Percentiles rank a stretch among this genome's conserved stretches.
Conservation (phyloP, 2,888 invertebrate genomes). For the Odontocerum albicorne region DNA sequence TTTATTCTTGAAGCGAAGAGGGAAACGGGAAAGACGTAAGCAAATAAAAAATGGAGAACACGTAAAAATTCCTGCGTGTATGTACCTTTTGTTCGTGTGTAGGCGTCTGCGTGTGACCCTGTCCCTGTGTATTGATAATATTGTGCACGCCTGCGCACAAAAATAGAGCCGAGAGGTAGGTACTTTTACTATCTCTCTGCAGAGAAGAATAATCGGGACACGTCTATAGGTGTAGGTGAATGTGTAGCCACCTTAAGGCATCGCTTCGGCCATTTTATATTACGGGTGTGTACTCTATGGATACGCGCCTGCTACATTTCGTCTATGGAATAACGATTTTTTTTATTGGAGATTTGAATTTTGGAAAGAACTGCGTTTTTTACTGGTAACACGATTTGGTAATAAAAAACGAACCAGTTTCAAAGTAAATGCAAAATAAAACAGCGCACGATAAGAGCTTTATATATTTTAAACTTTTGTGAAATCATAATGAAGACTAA, state of each 20-base stretch:
- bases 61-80: slow-evolving; percentile 17
- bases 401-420: too few relatives aligned
- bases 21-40: background rate
- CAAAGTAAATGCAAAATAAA: too few relatives aligned
- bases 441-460: too few relatives aligned
- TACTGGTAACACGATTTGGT: too few relatives aligned
- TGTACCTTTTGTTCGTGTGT: slow-evolving; percentile 24
- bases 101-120: slow-evolving; percentile 31
- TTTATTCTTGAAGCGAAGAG: background rate
- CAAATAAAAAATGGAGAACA: background rate
- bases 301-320: too few relatives aligned
- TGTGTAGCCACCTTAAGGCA: background rate
- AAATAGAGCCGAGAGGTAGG: slow-evolving; percentile 5
- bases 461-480: too few relatives aligned
- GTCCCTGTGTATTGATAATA: slow-evolving; percentile 33
- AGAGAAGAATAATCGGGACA: slow-evolving; percentile 22
- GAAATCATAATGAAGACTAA: too few relatives aligned
- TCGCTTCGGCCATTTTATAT: too few relatives aligned
- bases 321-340: too few relatives aligned
- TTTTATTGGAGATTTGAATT: too few relatives aligned
- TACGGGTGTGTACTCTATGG: too few relatives aligned
- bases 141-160: slow-evolving; percentile 33
- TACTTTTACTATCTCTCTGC: slow-evolving; percentile 20
- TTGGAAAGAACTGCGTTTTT: too few relatives aligned
- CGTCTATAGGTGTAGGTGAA: slow-evolving; percentile 12